Base-by-base conservation (phyloP, 2,888 invertebrate genomes). In the Toxonevra muliebris region DNA sequence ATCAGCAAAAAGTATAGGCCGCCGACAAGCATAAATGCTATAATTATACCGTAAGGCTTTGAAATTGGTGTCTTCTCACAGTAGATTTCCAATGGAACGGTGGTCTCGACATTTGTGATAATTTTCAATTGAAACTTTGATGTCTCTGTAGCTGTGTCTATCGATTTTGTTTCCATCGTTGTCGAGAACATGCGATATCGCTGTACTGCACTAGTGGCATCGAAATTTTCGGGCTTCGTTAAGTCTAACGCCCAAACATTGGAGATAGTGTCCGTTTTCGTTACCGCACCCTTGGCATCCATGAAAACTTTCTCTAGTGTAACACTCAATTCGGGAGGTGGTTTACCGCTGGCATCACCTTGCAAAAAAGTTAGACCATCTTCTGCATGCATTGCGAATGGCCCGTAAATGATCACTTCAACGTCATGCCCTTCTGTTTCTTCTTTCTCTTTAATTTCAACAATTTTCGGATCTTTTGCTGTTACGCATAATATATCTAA, bases 1-100 rank as follows among this genome's bases (percentile, higher is more conserved):
- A 69, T 65, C 0, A 74, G 50, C 1, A 69, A 53, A 41, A 70
- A 2, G n/a, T 70, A 71, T 40, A 74, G 60, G 4, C 70, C 11
- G n/a, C 43, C 0, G 0, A 74, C 9, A 1, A 72, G n/a, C 0
- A 70, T 1, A 0, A 69, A 7, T 3, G 63, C 70, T 17, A 65
- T 55, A 11, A 69, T 43, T 9, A 71, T 43, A 10, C 71, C 69
- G 1, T 42, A 13, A 1, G 43, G 13, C 9, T 59, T 17, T 1
- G 69, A 69, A 9, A 73, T 30, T 4, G 55, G 63, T 2, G 58
- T 61, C 10, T 61, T 54, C 3, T 62, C 62, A 42, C 69, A 69
- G n/a, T 45, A 50, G 19, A 73, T 7, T 52, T 71, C 69, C 45
- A 75, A 10, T 0, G 73, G 30, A 7, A 75, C 12, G 0, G 68